These are phyloP conservation scores for Leiothrix lutea DNA, from an alignment of 2,113 vertebrate species.

Conservation along the genomic window DNA sequence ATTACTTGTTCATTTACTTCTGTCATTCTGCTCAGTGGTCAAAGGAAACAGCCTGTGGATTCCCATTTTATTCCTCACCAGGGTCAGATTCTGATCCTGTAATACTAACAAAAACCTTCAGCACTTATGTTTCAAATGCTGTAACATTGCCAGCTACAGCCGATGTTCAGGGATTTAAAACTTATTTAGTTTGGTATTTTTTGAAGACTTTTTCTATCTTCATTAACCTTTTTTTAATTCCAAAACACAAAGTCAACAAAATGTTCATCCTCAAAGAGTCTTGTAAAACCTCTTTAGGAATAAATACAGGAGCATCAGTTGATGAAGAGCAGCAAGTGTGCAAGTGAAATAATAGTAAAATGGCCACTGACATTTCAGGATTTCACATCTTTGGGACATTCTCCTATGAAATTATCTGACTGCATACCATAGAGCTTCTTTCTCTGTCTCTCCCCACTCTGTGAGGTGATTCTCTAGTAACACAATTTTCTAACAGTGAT, in stretches of 20 bases:
- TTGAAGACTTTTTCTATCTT: not conserved
- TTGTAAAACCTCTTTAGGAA: not conserved
- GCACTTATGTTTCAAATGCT: not conserved
- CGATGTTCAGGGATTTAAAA: not conserved
- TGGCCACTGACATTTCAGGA: not conserved
- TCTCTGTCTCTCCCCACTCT: not conserved
- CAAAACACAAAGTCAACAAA: not conserved
- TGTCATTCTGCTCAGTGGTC: not conserved
- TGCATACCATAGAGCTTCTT: not conserved
- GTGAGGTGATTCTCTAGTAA: not conserved
- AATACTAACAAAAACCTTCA: not conserved
- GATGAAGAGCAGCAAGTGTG: not conserved
- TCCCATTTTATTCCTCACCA: not conserved
- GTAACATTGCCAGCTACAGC: not conserved
- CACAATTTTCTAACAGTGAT: not conserved
- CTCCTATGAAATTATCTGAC: not conserved
- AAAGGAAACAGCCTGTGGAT: not conserved
- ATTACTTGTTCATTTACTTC: not conserved
- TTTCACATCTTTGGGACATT: constrained; percentile 1
- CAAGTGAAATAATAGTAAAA: not conserved
- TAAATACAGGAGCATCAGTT: not conserved
- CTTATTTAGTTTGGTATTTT: not conserved
- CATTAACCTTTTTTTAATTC: not conserved
- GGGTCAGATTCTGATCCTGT: not conserved
- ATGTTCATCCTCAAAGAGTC: not conserved